These are phyloP conservation scores for Rotaria socialis DNA, from an alignment of 2,888 invertebrate genomes.

Conservation along the genomic window DNA sequence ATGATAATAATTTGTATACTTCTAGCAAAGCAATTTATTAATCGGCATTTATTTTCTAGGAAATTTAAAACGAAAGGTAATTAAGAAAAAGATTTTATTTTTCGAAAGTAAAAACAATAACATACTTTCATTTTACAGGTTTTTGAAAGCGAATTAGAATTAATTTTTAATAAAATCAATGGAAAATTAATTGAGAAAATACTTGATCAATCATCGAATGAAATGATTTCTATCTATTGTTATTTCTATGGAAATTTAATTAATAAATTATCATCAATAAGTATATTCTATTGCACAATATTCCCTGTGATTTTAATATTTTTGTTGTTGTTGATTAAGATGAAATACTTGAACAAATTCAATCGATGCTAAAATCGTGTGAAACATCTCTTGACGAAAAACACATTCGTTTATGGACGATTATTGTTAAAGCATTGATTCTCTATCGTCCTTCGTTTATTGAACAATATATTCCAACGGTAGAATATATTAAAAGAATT, in stretches of 20 bases:
- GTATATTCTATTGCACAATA: background rate
- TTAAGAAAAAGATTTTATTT: background rate
- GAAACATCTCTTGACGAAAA: background rate
- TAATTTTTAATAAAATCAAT: background rate
- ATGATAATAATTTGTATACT: no score
- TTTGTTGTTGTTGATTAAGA: background rate
- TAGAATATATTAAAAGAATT: background rate
- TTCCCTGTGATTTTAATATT: no score
- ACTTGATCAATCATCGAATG: background rate
- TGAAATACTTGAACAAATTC: background rate
- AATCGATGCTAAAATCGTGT: background rate
- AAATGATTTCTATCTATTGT: background rate
- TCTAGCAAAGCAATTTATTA: background rate
- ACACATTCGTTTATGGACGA: conserved; percentile 15
- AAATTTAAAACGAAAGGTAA: conserved; percentile 32
- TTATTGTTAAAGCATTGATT: background rate
- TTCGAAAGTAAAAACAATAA: background rate
- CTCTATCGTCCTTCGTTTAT: background rate
- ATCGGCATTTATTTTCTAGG: background rate
- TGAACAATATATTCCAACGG: background rate
- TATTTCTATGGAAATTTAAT: conserved; percentile 7
- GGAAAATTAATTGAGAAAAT: background rate
- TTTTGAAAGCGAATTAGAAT: background rate
- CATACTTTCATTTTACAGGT: background rate
- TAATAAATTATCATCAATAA: background rate